Percentiles rank a stretch among this genome's conserved stretches.
These are phyloP conservation scores for Peucedramus taeniatus DNA, from an alignment of 2,113 vertebrate genomes.

Conservation along the genomic window DNA sequence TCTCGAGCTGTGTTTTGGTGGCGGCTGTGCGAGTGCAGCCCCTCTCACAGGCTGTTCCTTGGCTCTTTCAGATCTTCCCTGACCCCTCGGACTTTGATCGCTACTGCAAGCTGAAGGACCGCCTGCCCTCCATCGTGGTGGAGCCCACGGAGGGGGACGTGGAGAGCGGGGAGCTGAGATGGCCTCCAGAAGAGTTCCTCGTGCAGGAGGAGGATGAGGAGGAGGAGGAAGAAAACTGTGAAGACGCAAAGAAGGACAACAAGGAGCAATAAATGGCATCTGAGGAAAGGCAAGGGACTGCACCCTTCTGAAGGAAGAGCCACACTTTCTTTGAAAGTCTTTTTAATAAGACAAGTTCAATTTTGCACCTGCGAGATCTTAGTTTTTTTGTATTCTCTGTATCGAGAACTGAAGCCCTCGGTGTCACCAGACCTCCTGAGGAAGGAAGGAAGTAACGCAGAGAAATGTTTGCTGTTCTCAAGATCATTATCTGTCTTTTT, in stretches of 20 bases:
- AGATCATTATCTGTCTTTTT: slow-evolving; percentile 70
- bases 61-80: slow-evolving; percentile 87
- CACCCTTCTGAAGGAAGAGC: slow-evolving; percentile 62
- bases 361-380: slow-evolving; percentile 78
- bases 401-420: slow-evolving; percentile 67
- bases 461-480: slow-evolving; percentile 58
- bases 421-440: slow-evolving; percentile 71
- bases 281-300: slow-evolving; percentile 51
- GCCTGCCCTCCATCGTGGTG: slow-evolving; percentile 94
- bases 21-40: neutral
- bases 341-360: slow-evolving; percentile 71
- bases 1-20: neutral
- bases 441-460: slow-evolving; percentile 73
- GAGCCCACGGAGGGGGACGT: slow-evolving; percentile 94
- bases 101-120: slow-evolving; percentile 96
- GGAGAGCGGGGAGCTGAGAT: slow-evolving; percentile 95
- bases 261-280: slow-evolving; percentile 76
- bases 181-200: slow-evolving; percentile 94
- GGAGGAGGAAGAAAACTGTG: slow-evolving; percentile 74
- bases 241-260: slow-evolving; percentile 71
- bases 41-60: neutral
- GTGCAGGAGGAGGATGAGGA: slow-evolving; percentile 85
- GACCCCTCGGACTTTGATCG: slow-evolving; percentile 94
- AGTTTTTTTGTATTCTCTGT: slow-evolving; percentile 70
- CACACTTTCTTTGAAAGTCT: slow-evolving; percentile 60